Evolutionary conservation across 2,888 invertebrate genomes (phyloP).

Genomic region (Rugalucina vietnamica): DNA sequence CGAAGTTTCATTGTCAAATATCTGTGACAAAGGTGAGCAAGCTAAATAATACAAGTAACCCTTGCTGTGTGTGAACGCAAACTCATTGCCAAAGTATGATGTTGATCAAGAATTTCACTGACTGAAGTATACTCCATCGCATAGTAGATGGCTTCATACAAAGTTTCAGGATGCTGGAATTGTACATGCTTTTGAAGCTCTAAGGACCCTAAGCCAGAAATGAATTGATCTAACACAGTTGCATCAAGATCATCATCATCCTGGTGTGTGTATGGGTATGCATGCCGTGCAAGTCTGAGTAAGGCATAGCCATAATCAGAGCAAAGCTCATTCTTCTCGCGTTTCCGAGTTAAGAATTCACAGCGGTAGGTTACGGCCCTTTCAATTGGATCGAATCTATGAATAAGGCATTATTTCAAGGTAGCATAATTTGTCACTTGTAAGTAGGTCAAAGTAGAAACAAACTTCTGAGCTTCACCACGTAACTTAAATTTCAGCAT

Average conservation of each 20-base stretch:
- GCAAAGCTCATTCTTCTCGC: neutral
- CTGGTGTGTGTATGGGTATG: constrained; percentile 16
- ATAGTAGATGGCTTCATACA: constrained; percentile 3
- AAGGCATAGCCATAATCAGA: constrained; percentile 38
- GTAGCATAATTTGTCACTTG: neutral
- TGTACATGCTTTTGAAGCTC: constrained; percentile 30
- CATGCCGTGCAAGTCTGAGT: constrained; percentile 14
- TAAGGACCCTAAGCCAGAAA: constrained; percentile 23
- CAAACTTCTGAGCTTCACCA: neutral
- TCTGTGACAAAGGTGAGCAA: no score
- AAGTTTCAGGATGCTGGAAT: constrained; percentile 16
- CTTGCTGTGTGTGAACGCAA: no score
- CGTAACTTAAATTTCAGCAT: neutral
- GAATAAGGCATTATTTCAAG: constrained; percentile 5
- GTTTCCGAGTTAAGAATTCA: constrained; percentile 33
- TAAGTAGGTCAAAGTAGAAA: neutral
- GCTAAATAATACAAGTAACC: no score
- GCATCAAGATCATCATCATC: constrained; percentile 10
- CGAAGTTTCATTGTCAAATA: no score
- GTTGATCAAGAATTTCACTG: neutral
- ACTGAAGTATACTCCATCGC: constrained; percentile 1
- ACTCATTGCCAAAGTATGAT: no score
- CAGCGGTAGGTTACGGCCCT: constrained; percentile 22
- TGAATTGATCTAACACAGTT: constrained; percentile 24
- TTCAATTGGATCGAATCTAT: constrained; percentile 31